Base-by-base conservation (phyloP, 2,888 invertebrate species). In the Ichneumoninae sp. region DNA sequence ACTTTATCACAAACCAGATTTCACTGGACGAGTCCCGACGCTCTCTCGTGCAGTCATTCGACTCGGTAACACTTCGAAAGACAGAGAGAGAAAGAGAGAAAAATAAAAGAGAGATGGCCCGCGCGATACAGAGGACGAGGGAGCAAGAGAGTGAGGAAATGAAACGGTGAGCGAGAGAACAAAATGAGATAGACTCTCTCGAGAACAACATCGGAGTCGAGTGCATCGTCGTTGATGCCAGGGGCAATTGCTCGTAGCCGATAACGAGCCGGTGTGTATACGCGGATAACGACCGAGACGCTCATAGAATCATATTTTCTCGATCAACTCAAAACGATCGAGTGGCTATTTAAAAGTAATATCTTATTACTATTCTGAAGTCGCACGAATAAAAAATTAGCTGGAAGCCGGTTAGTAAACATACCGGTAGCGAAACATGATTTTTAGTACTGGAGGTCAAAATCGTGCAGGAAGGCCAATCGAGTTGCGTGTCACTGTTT, bases 1-100 rank as follows among this genome's bases (percentile, higher is more conserved):
- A 75, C 57, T 75, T 80, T 70, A 83, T 79, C 74, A 33, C 65
- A 54, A 75, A 79, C 79, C 79, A 79, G 75, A 83, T 83, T 79
- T 75, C 83, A 74, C 79, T 75, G 83, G 79, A 83, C 74, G 63
- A 75, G 65, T 54, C 54, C 57, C 75, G 75, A 70, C 30, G 63
- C 60, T 57, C 66, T 73, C 68, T 19, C 5, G 40, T 16, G 19
- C 70, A 47, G 70, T 70, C 57, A 63, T 70, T 60, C 33, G 22
- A 65, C 36, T n/a, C 33, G 22, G 19, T 19, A 63, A 50, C 63
- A 26, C 66, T 36, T 76, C 54, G 60, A 52, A 63, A 50, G 70
- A 57, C 13, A 26, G 26, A 26, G 70, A 60, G 40, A 63, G 65
- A 22, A 8, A 44, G 40, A 57, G 65, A 47, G 10, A 40, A 68